These are phyloP conservation scores for Lathronympha strigana DNA, from an alignment of 2,888 invertebrate genomes.

Conservation along the genomic window DNA sequence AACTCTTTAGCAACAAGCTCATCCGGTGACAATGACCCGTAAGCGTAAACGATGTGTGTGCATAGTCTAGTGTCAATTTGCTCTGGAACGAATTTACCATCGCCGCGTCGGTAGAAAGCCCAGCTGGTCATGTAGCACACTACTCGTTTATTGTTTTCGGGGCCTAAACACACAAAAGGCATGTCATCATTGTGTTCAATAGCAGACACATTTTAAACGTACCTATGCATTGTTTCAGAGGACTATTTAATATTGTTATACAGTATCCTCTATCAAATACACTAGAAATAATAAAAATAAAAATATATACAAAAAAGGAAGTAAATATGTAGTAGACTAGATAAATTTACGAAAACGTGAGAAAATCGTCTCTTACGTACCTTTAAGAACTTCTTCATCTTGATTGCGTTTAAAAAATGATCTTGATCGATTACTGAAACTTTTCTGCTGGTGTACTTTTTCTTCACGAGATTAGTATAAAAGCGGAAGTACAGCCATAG, in stretches of 20 bases:
- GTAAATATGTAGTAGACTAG: too few relatives aligned
- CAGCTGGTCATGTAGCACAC: conserved; percentile 96
- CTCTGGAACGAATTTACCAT: conserved; percentile 94
- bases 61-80: conserved; percentile 92
- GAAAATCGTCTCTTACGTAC: not conserved
- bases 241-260: too few relatives aligned
- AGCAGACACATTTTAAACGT: too few relatives aligned
- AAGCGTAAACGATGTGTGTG: conserved; percentile 95
- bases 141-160: conserved; percentile 80
- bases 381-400: conserved; percentile 7
- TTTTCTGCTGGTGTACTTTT: conserved; percentile 7
- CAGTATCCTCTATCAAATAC: not conserved
- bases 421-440: not conserved
- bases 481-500: conserved; percentile 21
- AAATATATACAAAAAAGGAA: too few relatives aligned
- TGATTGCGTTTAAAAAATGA: conserved; percentile 1
- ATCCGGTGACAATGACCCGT: conserved; percentile 93
- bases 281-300: not conserved
- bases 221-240: too few relatives aligned
- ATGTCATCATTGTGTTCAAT: too few relatives aligned
- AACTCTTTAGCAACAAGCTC: conserved; percentile 90
- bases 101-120: conserved; percentile 93
- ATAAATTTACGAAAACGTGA: too few relatives aligned
- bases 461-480: conserved; percentile 16
- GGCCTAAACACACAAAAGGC: conserved; percentile 54